phyloP scores from a whole-genome alignment of 2,888 invertebrate genomes.

The Spatulosminthurus flaviceps region DNA sequence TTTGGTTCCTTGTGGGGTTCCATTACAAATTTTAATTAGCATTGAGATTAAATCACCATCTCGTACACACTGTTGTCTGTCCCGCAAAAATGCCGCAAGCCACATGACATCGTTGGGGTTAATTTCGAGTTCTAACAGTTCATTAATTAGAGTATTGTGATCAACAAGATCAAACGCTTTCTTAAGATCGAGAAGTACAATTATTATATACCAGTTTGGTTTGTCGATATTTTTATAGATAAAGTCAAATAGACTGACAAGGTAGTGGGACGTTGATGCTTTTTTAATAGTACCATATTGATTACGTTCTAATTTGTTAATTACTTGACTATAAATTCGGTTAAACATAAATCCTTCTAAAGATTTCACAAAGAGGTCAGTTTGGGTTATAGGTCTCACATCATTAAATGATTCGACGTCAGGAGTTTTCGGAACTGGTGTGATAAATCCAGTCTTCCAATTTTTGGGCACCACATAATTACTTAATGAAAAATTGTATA shows the following conservation, averaged over 20 bases:
- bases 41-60: neutral
- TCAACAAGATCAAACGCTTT: constrained; percentile 15
- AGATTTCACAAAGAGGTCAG: neutral
- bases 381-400: neutral
- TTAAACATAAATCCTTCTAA: neutral
- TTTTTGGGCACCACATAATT: neutral
- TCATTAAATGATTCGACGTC: neutral
- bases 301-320: neutral
- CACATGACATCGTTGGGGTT: neutral
- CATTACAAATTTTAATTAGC: neutral
- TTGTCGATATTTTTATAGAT: neutral
- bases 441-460: constrained; percentile 23
- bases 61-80: neutral
- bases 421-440: neutral
- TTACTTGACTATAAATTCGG: neutral
- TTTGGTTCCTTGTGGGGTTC: constrained; percentile 32
- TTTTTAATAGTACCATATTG: neutral
- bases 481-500: neutral
- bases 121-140: neutral
- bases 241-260: neutral
- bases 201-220: neutral
- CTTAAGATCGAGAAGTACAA: neutral
- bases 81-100: neutral
- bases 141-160: neutral
- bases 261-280: neutral